Evolutionary conservation across 1,140 invertebrate genomes (phyloP).

Genomic region (Leptinotarsa lineolata): DNA sequence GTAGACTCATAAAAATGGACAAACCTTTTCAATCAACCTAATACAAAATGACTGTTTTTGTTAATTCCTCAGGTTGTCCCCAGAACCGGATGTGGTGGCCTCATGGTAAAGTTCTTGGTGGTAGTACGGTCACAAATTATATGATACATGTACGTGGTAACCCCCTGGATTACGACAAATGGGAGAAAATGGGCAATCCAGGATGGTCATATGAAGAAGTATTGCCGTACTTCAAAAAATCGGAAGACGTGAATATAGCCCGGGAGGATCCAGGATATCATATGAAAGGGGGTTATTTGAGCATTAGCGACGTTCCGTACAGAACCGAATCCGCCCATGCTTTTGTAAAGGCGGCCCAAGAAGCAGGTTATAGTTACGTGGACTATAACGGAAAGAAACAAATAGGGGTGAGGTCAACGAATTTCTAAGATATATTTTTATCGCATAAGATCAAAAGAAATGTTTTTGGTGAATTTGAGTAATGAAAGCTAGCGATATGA

Average conservation of each 20-base stretch:
- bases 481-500: too few species aligned
- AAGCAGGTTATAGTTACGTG: constrained; percentile 70
- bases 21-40: too few species aligned
- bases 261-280: constrained; percentile 60
- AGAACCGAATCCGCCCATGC: constrained; percentile 64
- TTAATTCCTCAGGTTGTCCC: neutral
- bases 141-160: constrained; percentile 91
- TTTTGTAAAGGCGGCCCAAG: constrained; percentile 73
- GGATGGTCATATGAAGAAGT: constrained; percentile 84
- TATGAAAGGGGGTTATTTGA: constrained; percentile 42
- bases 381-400: constrained; percentile 91
- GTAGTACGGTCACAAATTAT: constrained; percentile 80
- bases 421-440: too few species aligned
- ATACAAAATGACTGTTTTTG: too few species aligned
- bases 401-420: constrained; percentile 63
- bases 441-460: too few species aligned
- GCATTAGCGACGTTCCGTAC: constrained; percentile 59
- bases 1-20: too few species aligned
- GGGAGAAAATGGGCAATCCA: constrained; percentile 72
- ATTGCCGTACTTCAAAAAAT: constrained; percentile 80
- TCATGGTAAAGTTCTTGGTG: constrained; percentile 70
- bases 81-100: constrained; percentile 40
- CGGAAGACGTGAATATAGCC: constrained; percentile 64
- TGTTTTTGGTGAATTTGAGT: too few species aligned
- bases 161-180: constrained; percentile 65